Evolutionary conservation across 1,140 invertebrate species (phyloP), one percentile per base, ranked within the genome.

Genomic region (Meloidogyne floridensis): DNA sequence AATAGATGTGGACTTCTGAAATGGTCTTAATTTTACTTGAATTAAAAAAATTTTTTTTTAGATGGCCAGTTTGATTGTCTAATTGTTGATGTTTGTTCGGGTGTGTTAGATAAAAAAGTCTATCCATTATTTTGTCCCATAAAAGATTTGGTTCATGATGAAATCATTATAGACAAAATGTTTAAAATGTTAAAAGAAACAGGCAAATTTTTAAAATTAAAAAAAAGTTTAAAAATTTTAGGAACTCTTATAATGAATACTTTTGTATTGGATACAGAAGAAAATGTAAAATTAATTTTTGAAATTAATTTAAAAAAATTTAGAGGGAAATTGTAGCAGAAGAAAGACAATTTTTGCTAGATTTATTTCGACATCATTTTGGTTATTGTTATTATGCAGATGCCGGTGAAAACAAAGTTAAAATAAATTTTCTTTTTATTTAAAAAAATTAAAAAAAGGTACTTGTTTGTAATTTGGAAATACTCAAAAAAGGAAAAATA

Each of bases 191-290:
- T 79, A 15, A 10, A 51, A 71, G 18, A 53, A 47, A 72, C 20
- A 72, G 77, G 77, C 47, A 76, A 59, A 78, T 79, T n/a, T 69
- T 18, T 71, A 72, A 42, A 32, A 32, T 32, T n/a, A 69, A 69
- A 9, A 71, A 51, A 54, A 47, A 43, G 20, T 70, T 32, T 43
- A 15, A 15, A n/a, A 15, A 15, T 13, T 78, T 54, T 59, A 78
- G 65, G 77, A 4, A 79, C 65, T 71, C 77, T 79, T 69, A 32
- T 79, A 18, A 71, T 79, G 3, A 79, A 79, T 20, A 79, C 77
- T 32, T 79, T 79, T 69, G 65, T 43, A 20, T 8, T 79, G 2
- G 59, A 72, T 43, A 79, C 20, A 20, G 11, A 69, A 18, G 18
- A 54, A 59, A 77, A 77, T 77, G 75, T 77, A 69, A 59, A n/a